Conservation (phyloP, 2,113 vertebrate species). For the Microtus montanus region DNA sequence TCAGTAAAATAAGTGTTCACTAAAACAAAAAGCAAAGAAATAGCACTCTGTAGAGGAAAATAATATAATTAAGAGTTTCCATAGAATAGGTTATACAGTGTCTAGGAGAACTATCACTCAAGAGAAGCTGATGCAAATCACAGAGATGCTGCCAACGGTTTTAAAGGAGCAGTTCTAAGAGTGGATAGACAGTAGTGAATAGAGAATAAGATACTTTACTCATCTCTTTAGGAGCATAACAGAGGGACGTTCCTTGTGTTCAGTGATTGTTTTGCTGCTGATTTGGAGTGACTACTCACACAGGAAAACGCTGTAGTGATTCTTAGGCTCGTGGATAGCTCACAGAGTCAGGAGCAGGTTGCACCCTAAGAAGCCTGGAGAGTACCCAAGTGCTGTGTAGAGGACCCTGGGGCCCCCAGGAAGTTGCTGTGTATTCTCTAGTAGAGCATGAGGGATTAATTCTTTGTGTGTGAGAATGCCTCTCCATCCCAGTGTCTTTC, state of each 20-base stretch:
- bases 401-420: neutral
- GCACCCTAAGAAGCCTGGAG: neutral
- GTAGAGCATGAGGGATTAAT: slow-evolving; percentile 12
- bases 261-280: slow-evolving; percentile 52
- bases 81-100: neutral
- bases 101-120: neutral
- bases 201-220: neutral
- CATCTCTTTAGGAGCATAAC: slow-evolving; percentile 25
- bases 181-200: neutral
- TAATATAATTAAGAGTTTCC: neutral
- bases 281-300: slow-evolving; percentile 56
- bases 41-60: neutral
- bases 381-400: neutral
- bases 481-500: neutral
- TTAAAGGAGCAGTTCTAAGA: neutral
- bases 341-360: neutral
- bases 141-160: neutral
- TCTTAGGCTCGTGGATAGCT: slow-evolving; percentile 41
- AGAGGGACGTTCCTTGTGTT: slow-evolving; percentile 50
- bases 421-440: neutral
- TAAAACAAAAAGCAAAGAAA: neutral
- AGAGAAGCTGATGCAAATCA: neutral
- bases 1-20: neutral
- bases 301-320: slow-evolving; percentile 18
- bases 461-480: neutral